Evolutionary conservation across 2,797 vertebrate species (phyloP).

Genomic region (Sebastes steindachneri): DNA sequence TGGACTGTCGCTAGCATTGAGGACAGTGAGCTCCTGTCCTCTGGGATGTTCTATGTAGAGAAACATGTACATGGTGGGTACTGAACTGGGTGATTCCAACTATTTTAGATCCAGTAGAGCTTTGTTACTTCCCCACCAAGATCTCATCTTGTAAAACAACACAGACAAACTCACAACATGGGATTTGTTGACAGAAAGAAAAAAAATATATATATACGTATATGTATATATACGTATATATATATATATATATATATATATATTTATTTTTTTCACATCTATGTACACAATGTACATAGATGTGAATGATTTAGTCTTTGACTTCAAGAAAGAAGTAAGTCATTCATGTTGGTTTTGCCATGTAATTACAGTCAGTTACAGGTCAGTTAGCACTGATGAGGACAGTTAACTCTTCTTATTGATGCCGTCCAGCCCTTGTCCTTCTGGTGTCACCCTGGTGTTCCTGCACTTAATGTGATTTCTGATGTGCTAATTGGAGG

Average conservation of each 20-base stretch:
- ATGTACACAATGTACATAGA: neutral
- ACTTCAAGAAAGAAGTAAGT: neutral
- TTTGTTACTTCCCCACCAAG: neutral
- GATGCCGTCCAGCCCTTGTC: neutral
- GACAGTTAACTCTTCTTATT: neutral
- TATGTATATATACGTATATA: too few relatives aligned
- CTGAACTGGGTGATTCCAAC: neutral
- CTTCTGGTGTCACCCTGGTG: constrained; percentile 11
- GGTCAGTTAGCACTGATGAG: neutral
- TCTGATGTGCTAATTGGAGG: constrained; percentile 62
- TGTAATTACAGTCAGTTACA: neutral
- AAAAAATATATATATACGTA: too few relatives aligned
- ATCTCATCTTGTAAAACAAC: neutral
- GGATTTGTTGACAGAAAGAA: neutral
- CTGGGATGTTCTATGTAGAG: neutral
- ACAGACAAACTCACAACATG: neutral
- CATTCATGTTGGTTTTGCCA: neutral
- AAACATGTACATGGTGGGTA: neutral
- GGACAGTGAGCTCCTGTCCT: neutral
- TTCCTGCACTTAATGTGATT: constrained; percentile 41
- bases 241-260: too few relatives aligned
- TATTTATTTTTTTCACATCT: too few relatives aligned
- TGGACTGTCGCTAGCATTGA: neutral
- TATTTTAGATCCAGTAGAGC: neutral
- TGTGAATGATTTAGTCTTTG: neutral